phyloP scores from a whole-genome alignment of 2,888 invertebrate species.

The Galerucella calmariensis region DNA sequence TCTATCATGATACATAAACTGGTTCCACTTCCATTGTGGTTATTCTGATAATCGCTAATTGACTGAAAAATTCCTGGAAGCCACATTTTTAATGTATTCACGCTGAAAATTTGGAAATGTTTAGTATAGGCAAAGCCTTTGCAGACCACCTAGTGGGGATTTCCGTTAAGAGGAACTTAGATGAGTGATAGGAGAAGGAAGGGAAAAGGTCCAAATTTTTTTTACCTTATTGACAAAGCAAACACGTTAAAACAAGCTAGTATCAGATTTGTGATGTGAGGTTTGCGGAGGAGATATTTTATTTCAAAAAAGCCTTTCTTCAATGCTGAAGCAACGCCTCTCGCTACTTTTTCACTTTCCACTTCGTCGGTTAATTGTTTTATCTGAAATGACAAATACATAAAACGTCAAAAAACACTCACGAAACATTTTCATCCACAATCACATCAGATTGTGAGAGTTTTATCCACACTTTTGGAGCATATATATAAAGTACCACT shows the following conservation, averaged over 20 bases:
- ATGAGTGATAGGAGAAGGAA: too few relatives aligned
- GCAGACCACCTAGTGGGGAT: too few relatives aligned
- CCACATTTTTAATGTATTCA: slow-evolving; percentile 87
- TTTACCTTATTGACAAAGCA: slow-evolving; percentile 74
- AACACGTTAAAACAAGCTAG: slow-evolving; percentile 75
- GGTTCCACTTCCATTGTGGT: slow-evolving; percentile 55
- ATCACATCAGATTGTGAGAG: too few relatives aligned
- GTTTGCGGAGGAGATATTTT: slow-evolving; percentile 73
- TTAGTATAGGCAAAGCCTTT: not conserved
- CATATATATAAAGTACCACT: too few relatives aligned
- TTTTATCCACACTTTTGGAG: too few relatives aligned
- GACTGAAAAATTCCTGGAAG: slow-evolving; percentile 86
- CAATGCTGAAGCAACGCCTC: slow-evolving; percentile 66
- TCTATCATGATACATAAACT: slow-evolving; percentile 64
- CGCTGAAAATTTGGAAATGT: slow-evolving; percentile 49
- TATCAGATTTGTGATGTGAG: slow-evolving; percentile 71
- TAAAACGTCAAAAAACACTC: slow-evolving; percentile 45
- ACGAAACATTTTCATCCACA: too few relatives aligned
- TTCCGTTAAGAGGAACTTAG: too few relatives aligned
- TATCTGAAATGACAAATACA: slow-evolving; percentile 60
- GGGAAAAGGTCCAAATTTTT: not conserved
- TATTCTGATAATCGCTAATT: slow-evolving; percentile 64
- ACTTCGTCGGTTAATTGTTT: slow-evolving; percentile 60
- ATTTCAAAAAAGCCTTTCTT: slow-evolving; percentile 72
- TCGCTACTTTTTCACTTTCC: slow-evolving; percentile 50